Evolutionary conservation across 2,113 vertebrate genomes (phyloP).

Genomic region (Grus americana): DNA sequence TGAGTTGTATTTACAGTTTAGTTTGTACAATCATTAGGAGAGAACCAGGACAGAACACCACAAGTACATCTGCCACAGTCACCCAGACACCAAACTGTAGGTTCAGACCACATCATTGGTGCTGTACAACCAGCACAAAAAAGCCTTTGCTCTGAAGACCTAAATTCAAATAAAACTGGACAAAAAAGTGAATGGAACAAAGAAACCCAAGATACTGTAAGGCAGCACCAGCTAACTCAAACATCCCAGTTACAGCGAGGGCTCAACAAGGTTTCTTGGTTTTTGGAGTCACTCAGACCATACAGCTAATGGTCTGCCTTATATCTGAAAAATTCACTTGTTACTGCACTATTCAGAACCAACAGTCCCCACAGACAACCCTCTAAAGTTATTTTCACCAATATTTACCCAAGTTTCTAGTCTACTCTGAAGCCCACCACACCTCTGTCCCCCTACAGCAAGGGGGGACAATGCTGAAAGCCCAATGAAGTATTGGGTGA

Average conservation of each 20-base stretch:
- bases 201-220: background rate
- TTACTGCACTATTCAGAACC: background rate
- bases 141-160: background rate
- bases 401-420: background rate
- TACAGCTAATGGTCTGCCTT: background rate
- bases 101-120: fast-evolving
- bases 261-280: background rate
- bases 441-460: background rate
- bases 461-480: fast-evolving
- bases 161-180: background rate
- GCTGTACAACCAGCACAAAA: background rate
- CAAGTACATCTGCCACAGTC: background rate
- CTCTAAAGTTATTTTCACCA: too few species aligned
- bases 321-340: background rate
- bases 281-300: background rate
- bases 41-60: background rate
- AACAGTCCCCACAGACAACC: background rate
- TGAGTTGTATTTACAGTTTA: background rate
- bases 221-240: background rate
- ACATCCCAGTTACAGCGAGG: fast-evolving
- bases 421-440: background rate
- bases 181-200: background rate
- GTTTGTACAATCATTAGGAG: background rate
- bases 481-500: fast-evolving
- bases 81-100: background rate